Percentiles rank a stretch among this genome's conserved stretches.
Evolutionary conservation across 2,888 invertebrate genomes (phyloP).

Genomic region (Mycalesis mineus): DNA sequence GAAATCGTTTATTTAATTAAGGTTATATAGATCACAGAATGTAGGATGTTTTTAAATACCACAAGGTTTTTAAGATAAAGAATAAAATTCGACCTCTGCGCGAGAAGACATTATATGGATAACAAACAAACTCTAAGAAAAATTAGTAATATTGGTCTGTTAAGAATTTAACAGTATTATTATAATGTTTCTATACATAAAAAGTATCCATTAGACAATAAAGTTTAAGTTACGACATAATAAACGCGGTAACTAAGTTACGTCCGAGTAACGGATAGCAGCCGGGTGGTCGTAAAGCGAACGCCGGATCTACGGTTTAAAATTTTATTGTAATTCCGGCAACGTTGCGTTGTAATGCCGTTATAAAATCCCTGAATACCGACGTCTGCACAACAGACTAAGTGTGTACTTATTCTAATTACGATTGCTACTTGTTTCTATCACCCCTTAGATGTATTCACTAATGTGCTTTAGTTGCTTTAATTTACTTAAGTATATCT

Average conservation of each 20-base stretch:
- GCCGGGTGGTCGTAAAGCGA: conserved; percentile 4
- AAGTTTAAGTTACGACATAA: neutral
- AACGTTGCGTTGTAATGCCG: conserved; percentile 1
- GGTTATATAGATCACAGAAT: too few species aligned
- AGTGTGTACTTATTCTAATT: neutral
- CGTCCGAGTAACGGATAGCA: neutral
- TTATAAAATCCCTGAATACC: neutral
- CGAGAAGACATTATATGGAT: too few species aligned
- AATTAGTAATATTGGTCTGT: too few species aligned
- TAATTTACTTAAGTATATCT: too few species aligned
- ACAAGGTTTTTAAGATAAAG: too few species aligned
- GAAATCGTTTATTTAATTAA: too few species aligned
- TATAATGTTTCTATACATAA: neutral
- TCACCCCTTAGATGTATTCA: too few species aligned
- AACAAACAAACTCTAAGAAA: too few species aligned
- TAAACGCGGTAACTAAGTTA: conserved; percentile 8
- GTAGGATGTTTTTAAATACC: too few species aligned
- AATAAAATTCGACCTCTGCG: too few species aligned
- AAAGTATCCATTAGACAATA: neutral
- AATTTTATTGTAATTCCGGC: conserved; percentile 5
- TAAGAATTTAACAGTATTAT: too few species aligned
- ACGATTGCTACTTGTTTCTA: neutral
- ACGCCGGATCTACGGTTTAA: conserved; percentile 9
- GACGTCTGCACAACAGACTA: neutral
- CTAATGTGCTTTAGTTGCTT: too few species aligned